Evolutionary conservation across 2,888 invertebrate species (phyloP), one percentile per base, ranked within the genome.

Genomic region (Cetonia aurata): DNA sequence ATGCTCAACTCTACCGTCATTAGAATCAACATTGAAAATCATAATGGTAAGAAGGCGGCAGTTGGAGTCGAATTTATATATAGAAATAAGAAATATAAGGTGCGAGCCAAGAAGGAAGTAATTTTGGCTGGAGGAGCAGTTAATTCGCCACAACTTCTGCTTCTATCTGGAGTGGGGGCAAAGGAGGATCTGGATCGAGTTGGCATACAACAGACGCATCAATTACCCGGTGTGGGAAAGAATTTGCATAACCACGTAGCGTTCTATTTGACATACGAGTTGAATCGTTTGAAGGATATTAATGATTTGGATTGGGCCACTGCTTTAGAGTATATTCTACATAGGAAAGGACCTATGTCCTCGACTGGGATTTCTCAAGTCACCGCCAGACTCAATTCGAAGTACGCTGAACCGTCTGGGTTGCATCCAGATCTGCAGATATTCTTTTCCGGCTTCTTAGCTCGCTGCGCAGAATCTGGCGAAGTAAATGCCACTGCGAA

Each of bases 241-340:
- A 92, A 92, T 78, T 82, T 92, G 0, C 91, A 91, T 70, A 91
- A 92, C 79, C 92, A 92, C 76, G 89, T 91, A 0, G 89, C 91
- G 0, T 89, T 89, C 41, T 85, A 84, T 6, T 74, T 92, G 8
- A 85, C 86, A n/a, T 91, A 88, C 78, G 84, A 85, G 0, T 81
- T 91, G 76, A 85, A 80, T 3, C 86, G 87, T 67, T 85, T 86
- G 50, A 85, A 86, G 0, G 86, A 88, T 52, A 80, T 84, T 9
- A 87, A 87, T 1, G 88, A 89, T 53, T 78, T 92, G 62, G 87
- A 87, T 74, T 91, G 91, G 91, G 87, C 88, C 0, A 83, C 87
- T 0, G 89, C 88, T 9, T 82, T 88, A 76, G 88, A 91, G 65
- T 92, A 91, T 79, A 81, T 91, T 77, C 76, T 89, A 67, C 87